These are phyloP conservation scores for Idris sp. DNA, from an alignment of 1,140 invertebrate species.

Conservation along the genomic window DNA sequence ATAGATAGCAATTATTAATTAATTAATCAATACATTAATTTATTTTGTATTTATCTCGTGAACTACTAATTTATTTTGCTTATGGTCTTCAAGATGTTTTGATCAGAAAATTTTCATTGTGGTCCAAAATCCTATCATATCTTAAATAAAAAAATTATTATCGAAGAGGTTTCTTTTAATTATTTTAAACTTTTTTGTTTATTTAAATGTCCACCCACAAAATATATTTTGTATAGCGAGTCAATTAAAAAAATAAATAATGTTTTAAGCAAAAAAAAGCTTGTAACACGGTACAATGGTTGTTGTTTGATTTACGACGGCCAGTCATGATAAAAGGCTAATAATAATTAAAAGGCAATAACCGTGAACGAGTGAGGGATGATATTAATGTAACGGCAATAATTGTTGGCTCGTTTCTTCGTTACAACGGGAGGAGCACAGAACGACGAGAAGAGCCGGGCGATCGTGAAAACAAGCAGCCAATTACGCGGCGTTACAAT, in stretches of 20 bases:
- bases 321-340: slow-evolving; percentile 49
- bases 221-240: too few relatives aligned
- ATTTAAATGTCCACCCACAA: slow-evolving; percentile 3
- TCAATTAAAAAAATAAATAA: slow-evolving; percentile 36
- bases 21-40: too few relatives aligned
- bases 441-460: slow-evolving; percentile 18
- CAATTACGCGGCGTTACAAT: slow-evolving; percentile 64
- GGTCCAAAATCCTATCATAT: too few relatives aligned
- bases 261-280: slow-evolving; percentile 41
- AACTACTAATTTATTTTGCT: too few relatives aligned
- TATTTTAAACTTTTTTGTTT: too few relatives aligned
- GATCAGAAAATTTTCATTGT: too few relatives aligned
- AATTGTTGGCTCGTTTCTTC: slow-evolving; percentile 53
- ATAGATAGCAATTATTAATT: too few relatives aligned
- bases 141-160: too few relatives aligned
- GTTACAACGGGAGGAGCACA: too few relatives aligned
- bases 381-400: slow-evolving; percentile 58
- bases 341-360: slow-evolving; percentile 61
- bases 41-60: too few relatives aligned
- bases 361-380: slow-evolving; percentile 25
- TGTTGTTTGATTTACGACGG: slow-evolving; percentile 59
- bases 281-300: slow-evolving; percentile 43
- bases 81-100: too few relatives aligned
- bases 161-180: too few relatives aligned
- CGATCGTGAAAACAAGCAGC: slow-evolving; percentile 55